phyloP scores from a whole-genome alignment of 2,113 vertebrate species.

The Cromileptes altivelis region DNA sequence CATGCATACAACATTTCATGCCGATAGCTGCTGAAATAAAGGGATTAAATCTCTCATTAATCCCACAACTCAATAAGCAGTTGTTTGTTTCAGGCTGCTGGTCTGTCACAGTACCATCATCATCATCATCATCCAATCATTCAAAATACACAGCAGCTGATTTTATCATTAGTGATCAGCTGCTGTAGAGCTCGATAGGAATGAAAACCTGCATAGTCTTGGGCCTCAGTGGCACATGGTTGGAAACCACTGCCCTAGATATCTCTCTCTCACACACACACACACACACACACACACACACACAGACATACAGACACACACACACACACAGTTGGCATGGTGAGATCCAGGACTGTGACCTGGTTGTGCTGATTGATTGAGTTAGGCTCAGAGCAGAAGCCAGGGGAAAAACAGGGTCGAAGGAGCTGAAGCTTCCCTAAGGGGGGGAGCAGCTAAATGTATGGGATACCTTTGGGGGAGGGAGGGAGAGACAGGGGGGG shows the following conservation, averaged over 20 bases:
- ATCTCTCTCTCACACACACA: slow-evolving; percentile 18
- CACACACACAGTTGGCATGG: slow-evolving; percentile 51
- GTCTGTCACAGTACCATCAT: slow-evolving; percentile 29
- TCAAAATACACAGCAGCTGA: slow-evolving; percentile 63
- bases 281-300: slow-evolving; percentile 12
- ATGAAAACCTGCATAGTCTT: slow-evolving; percentile 68
- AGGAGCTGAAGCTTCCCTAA: slow-evolving; percentile 63
- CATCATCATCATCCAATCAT: slow-evolving; percentile 23
- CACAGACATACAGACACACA: slow-evolving; percentile 18
- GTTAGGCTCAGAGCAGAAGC: slow-evolving; percentile 78
- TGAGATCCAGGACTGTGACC: slow-evolving; percentile 81
- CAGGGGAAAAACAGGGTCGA: slow-evolving; percentile 72
- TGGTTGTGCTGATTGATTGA: slow-evolving; percentile 86
- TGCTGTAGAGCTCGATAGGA: slow-evolving; percentile 60
- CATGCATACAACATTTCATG: slow-evolving; percentile 1
- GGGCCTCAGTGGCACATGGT: slow-evolving; percentile 71
- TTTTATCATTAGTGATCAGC: slow-evolving; percentile 70
- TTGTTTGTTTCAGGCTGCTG: slow-evolving; percentile 35
- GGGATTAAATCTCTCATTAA: slow-evolving; percentile 34
- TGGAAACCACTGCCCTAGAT: slow-evolving; percentile 75
- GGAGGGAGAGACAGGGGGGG: slow-evolving; percentile 18
- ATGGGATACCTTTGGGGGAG: slow-evolving; percentile 66
- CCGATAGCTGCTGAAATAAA: not conserved
- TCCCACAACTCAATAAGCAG: slow-evolving; percentile 48
- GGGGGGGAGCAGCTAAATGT: slow-evolving; percentile 49